phyloP scores from a whole-genome alignment of 2,888 invertebrate species.

The Therioaphis trifolii region DNA sequence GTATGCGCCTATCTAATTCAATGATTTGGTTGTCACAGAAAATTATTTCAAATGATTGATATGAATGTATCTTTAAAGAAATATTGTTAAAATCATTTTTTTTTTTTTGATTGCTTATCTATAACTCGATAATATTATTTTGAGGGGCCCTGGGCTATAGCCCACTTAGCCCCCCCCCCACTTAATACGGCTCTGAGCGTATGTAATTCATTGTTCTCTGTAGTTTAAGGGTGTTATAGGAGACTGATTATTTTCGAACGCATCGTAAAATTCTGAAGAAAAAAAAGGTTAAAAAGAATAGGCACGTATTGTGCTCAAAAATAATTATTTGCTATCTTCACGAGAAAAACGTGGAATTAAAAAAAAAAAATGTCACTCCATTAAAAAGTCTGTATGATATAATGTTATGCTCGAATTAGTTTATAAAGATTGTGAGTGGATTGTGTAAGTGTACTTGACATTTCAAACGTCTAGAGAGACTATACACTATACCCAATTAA shows the following conservation, averaged over 20 bases:
- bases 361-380: no score
- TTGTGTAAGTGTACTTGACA: conserved; percentile 4
- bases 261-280: neutral
- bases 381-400: neutral
- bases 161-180: no score
- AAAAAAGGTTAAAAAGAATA: neutral
- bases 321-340: neutral
- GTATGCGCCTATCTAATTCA: no score
- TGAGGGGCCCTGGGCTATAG: no score
- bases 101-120: no score
- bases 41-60: no score
- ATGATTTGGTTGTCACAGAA: no score
- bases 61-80: no score
- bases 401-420: neutral
- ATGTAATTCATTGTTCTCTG: neutral
- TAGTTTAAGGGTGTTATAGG: neutral
- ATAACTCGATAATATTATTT: no score
- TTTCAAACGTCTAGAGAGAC: neutral
- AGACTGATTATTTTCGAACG: neutral
- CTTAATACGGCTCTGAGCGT: no score
- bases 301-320: neutral
- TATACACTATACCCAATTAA: conserved; percentile 5
- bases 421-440: neutral
- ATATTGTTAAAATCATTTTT: no score
- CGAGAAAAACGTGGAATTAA: neutral